Conservation (phyloP, 2,888 invertebrate species). For the Lasioglossum villosulum region DNA sequence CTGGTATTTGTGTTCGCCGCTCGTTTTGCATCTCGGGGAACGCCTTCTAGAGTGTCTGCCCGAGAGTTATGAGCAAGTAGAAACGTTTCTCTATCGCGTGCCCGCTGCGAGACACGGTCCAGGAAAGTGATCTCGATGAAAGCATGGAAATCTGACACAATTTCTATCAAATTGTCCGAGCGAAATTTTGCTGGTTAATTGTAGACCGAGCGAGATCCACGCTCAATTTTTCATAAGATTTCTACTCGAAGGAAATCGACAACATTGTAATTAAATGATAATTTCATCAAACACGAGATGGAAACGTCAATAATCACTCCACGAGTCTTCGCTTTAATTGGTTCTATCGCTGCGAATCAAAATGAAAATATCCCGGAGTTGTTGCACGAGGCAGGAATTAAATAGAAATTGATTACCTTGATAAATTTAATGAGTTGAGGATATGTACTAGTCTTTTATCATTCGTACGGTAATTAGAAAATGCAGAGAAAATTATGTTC, state of each 20-base stretch:
- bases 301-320: neutral
- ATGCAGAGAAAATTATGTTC: neutral
- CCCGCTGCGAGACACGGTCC: slow-evolving; percentile 10
- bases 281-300: neutral
- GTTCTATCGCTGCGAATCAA: neutral
- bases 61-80: neutral
- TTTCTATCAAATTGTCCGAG: neutral
- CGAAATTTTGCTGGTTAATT: neutral
- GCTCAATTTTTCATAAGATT: neutral
- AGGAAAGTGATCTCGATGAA: slow-evolving; percentile 50
- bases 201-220: neutral
- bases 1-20: neutral
- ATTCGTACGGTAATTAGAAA: neutral
- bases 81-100: slow-evolving; percentile 18
- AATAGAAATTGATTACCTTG: neutral
- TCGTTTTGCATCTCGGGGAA: slow-evolving; percentile 12
- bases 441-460: neutral
- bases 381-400: neutral
- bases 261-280: neutral
- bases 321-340: neutral
- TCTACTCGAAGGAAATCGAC: neutral
- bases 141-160: slow-evolving; percentile 8
- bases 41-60: slow-evolving; percentile 8
- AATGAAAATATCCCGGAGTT: neutral
- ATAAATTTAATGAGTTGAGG: neutral